phyloP scores from a whole-genome alignment of 1,140 invertebrate genomes.

The Pantala flavescens region DNA sequence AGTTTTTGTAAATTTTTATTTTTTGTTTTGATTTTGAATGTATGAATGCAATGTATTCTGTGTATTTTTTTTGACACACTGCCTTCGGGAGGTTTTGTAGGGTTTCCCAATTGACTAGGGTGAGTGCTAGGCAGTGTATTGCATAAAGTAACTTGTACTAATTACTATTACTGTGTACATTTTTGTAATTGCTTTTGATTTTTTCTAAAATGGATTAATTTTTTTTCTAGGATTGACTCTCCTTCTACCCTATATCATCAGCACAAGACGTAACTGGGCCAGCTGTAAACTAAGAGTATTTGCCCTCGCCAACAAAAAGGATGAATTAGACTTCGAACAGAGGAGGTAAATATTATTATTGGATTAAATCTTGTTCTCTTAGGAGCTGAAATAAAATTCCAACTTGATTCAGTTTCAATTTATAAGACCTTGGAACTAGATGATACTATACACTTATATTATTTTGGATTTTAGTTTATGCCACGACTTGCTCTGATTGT shows the following conservation, averaged over 20 bases:
- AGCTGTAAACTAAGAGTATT: slow-evolving; percentile 86
- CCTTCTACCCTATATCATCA: slow-evolving; percentile 80
- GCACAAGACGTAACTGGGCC: slow-evolving; percentile 73
- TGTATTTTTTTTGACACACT: too few species aligned
- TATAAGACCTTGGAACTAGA: neutral
- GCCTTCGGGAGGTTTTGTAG: too few species aligned
- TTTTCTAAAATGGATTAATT: slow-evolving; percentile 18
- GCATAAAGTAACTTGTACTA: too few species aligned
- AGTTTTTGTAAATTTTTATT: too few species aligned
- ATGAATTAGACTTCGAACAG: slow-evolving; percentile 86
- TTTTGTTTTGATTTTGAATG: too few species aligned
- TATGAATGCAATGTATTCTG: too few species aligned
- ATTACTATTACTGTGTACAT: too few species aligned
- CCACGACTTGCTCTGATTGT: too few species aligned
- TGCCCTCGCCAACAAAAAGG: slow-evolving; percentile 83
- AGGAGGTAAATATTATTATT: slow-evolving; percentile 54
- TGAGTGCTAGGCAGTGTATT: too few species aligned
- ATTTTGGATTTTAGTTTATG: neutral
- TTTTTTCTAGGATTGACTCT: slow-evolving; percentile 60
- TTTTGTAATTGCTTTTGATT: too few species aligned
- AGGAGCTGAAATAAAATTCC: neutral
- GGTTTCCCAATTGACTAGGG: too few species aligned
- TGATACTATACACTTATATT: neutral
- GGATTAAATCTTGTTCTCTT: neutral
- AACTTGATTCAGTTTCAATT: neutral